Evolutionary conservation across 2,113 vertebrate species (phyloP).

Genomic region (Epinephelus lanceolatus): DNA sequence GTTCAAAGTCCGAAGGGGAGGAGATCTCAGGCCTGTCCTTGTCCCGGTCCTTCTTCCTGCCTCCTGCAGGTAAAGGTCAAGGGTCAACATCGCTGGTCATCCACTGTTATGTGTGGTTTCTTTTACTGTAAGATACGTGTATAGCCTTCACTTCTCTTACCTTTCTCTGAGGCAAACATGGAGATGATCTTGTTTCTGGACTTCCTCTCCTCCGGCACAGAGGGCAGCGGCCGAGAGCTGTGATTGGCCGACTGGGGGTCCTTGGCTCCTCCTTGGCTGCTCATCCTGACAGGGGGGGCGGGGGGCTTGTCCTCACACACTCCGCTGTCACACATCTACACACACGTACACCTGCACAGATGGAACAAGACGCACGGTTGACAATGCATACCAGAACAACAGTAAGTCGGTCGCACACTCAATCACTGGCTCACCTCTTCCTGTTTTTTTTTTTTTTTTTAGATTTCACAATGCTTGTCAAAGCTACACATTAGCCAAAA

Average conservation of each 20-base stretch:
- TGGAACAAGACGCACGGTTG: constrained; percentile 12
- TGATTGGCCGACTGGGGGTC: constrained; percentile 91
- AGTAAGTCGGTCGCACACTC: neutral
- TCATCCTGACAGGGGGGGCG: constrained; percentile 97
- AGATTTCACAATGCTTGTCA: constrained; percentile 34
- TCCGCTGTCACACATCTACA: constrained; percentile 85
- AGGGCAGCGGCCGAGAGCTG: constrained; percentile 94
- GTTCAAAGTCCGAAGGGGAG: constrained; percentile 96
- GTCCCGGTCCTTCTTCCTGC: constrained; percentile 94
- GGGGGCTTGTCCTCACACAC: constrained; percentile 94
- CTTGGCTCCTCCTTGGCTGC: constrained; percentile 93
- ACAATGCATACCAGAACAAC: neutral
- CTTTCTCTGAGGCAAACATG: constrained; percentile 96
- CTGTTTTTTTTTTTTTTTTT: constrained; percentile 52
- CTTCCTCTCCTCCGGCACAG: constrained; percentile 96
- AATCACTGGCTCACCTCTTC: constrained; percentile 37
- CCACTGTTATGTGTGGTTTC: neutral
- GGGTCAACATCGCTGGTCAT: constrained; percentile 13
- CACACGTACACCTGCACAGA: constrained; percentile 65
- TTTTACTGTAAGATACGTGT: neutral
- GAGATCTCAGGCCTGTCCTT: constrained; percentile 98
- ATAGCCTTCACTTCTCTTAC: constrained; percentile 72
- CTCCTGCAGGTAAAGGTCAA: constrained; percentile 83
- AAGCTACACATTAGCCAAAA: neutral
- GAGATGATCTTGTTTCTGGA: constrained; percentile 96